These are phyloP conservation scores for Rhinoraja longicauda DNA, from an alignment of 2,797 vertebrate genomes.

Conservation along the genomic window DNA sequence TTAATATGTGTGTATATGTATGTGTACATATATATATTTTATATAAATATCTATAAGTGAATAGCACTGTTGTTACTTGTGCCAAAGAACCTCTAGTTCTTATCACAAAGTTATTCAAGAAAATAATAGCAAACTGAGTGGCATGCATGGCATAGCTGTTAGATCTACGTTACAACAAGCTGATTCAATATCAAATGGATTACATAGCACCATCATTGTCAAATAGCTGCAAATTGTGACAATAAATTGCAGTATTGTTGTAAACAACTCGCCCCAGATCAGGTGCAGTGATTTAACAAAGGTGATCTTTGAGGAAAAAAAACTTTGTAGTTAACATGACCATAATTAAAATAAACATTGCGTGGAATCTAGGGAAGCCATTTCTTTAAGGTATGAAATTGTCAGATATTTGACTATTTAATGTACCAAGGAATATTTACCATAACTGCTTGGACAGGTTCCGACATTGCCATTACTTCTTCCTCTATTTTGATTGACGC, in stretches of 20 bases:
- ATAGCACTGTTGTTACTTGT: conserved; percentile 32
- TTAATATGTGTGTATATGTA: conserved; percentile 50
- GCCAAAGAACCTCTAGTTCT: conserved; percentile 24
- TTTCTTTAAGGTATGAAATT: background rate
- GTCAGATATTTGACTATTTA: background rate
- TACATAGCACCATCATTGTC: background rate
- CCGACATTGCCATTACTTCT: background rate
- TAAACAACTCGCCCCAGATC: conserved; percentile 10
- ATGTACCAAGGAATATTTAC: background rate
- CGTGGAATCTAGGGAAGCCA: background rate
- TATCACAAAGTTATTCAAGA: conserved; percentile 5
- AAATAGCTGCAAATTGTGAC: conserved; percentile 6
- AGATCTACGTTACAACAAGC: background rate
- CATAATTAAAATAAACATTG: background rate
- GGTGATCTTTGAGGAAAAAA: background rate
- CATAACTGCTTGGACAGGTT: background rate
- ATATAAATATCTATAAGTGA: background rate
- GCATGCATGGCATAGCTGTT: background rate
- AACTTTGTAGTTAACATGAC: background rate
- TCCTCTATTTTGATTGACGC: background rate
- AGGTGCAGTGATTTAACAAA: conserved; percentile 25
- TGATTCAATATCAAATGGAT: background rate
- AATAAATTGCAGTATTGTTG: background rate
- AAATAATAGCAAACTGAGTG: background rate
- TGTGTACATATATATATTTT: background rate